Conservation (phyloP, 1,140 invertebrate genomes). For the Lepidurus packardi region DNA sequence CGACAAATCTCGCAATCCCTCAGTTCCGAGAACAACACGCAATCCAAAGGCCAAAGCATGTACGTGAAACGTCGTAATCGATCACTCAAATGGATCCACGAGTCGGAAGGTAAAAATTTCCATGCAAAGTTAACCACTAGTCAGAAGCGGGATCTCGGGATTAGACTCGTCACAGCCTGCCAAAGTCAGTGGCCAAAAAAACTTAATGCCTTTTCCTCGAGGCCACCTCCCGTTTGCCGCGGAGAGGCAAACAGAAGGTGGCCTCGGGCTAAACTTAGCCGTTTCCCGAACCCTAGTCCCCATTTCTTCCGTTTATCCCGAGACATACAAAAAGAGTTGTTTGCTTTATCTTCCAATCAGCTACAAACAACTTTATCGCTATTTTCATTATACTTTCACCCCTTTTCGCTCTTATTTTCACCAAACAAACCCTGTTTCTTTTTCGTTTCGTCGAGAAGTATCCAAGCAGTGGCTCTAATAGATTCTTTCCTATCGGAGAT, state of each 20-base stretch:
- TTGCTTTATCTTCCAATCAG: no score
- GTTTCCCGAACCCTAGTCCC: background rate
- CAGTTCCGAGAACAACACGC: slow-evolving; percentile 82
- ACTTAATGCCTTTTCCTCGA: background rate
- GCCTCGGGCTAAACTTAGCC: slow-evolving; percentile 16
- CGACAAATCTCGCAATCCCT: slow-evolving; percentile 85
- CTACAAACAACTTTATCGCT: no score
- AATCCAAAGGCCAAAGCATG: slow-evolving; percentile 89
- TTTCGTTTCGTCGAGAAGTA: no score
- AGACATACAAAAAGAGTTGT: background rate
- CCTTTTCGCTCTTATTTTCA: no score
- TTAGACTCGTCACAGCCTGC: slow-evolving; percentile 35
- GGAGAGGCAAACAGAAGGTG: background rate
- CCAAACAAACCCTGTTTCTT: no score
- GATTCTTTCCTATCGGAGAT: no score
- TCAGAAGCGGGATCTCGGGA: slow-evolving; percentile 21
- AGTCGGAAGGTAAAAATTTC: slow-evolving; percentile 43
- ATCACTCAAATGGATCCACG: slow-evolving; percentile 89
- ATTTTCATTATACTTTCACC: no score
- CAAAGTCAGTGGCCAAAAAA: slow-evolving; percentile 33
- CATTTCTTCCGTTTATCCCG: background rate
- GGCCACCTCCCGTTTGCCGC: background rate
- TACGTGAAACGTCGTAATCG: slow-evolving; percentile 89
- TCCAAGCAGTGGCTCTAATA: no score
- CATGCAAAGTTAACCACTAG: slow-evolving; percentile 48